These are phyloP conservation scores for Arctocebus calabarensis DNA, from an alignment of 2,797 vertebrate genomes.

Conservation along the genomic window DNA sequence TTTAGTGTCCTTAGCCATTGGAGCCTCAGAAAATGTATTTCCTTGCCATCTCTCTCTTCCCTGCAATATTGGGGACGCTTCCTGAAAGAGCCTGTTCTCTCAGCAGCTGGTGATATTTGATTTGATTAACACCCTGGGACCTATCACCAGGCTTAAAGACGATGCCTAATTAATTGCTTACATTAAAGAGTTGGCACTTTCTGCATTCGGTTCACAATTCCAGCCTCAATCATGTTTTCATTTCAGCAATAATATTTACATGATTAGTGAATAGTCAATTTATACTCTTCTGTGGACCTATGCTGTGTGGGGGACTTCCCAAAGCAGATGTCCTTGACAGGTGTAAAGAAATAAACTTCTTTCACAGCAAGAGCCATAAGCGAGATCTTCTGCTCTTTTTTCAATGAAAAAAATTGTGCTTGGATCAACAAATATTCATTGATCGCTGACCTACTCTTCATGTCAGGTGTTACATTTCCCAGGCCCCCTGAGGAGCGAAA, in stretches of 20 bases:
- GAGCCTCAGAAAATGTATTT: neutral
- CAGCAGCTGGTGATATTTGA: slow-evolving; percentile 74
- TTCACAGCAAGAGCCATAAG: slow-evolving; percentile 30
- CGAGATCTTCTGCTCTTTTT: slow-evolving; percentile 42
- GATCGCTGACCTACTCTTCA: neutral
- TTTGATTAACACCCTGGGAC: slow-evolving; percentile 66
- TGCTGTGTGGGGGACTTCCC: slow-evolving; percentile 38
- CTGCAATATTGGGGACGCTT: neutral
- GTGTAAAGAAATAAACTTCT: slow-evolving; percentile 36
- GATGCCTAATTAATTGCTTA: slow-evolving; percentile 75
- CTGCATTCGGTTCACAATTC: slow-evolving; percentile 63
- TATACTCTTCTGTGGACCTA: slow-evolving; percentile 41
- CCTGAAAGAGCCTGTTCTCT: slow-evolving; percentile 13
- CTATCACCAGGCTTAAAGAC: slow-evolving; percentile 63
- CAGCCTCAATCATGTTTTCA: slow-evolving; percentile 61
- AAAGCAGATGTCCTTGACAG: slow-evolving; percentile 66
- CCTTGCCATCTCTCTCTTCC: neutral
- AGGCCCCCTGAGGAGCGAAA: neutral
- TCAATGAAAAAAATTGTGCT: neutral
- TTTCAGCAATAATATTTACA: slow-evolving; percentile 74
- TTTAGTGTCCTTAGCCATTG: neutral
- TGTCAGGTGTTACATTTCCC: neutral
- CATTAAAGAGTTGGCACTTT: slow-evolving; percentile 66
- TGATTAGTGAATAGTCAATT: slow-evolving; percentile 73
- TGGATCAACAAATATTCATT: neutral